Base-by-base conservation (phyloP, 2,113 vertebrate species). In the Hiodon alosoides region DNA sequence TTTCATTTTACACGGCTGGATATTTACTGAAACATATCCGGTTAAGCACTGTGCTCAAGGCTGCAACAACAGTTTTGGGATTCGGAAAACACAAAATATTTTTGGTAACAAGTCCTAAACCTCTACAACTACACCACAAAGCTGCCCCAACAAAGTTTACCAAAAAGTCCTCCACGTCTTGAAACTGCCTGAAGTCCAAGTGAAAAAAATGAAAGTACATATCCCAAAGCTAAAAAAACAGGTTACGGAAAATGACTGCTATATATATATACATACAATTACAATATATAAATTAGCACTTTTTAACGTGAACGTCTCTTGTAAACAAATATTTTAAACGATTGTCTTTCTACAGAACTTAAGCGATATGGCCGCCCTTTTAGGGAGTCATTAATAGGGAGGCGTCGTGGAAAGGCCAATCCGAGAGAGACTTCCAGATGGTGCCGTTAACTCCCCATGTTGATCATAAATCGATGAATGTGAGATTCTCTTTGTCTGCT, bases 281-380 rank as follows among this genome's bases (percentile, higher is more conserved):
- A 82, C 73, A 79, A 79, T 76, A 82, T 84, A 86, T 89, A 88
- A 89, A 88, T 89, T 89, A 88, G 77, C 69, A 85, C 81, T 75
- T 78, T 78, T 79, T 53, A 81, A 79, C 70, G 81, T 83, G 79
- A 84, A 87, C 60, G 81, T 87, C 82, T 87, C 84, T 31, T 90
- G 89, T 91, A 90, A 91, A 91, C 89, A 85, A 84, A 81, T 52
- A 13, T 81, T 76, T 80, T 84, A 51, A 13, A 73, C 60, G 16
- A 48, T 59, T 11, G 77, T 78, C 76, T 79, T 80, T 78, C 77
- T 55, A 46, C 17, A 68, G 55, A 75, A 72, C 50, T 16, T 47
- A 58, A 52, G 48, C 17, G 60, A 47, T 75, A 79, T 46, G 66
- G 73, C 61, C 48, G 52, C 51, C 4, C 60, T 66, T 77, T 71